These are phyloP conservation scores for Microplitis deprimator DNA, from an alignment of 2,888 invertebrate species.

Conservation along the genomic window DNA sequence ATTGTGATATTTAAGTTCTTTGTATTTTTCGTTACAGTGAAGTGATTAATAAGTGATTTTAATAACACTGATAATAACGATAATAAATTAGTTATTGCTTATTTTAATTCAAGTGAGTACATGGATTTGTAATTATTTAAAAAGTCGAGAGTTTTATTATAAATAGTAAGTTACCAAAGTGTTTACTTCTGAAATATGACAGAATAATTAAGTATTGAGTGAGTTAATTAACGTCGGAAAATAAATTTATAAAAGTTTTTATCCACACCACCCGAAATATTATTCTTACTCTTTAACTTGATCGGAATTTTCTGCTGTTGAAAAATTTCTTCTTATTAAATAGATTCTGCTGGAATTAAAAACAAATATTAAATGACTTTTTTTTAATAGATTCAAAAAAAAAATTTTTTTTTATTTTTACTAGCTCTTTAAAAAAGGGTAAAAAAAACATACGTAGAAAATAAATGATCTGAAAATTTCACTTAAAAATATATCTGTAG, in stretches of 20 bases:
- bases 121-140: not conserved
- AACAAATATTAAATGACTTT: not conserved
- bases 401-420: too few relatives aligned
- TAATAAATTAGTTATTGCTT: not conserved
- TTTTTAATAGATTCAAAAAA: too few relatives aligned
- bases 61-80: not conserved
- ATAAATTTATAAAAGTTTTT: constrained; percentile 11
- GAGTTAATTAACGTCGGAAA: constrained; percentile 10
- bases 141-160: too few relatives aligned
- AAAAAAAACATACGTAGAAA: too few relatives aligned
- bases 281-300: constrained; percentile 11
- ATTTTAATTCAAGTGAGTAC: not conserved
- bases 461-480: too few relatives aligned
- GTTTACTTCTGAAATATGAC: too few relatives aligned
- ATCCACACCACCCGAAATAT: constrained; percentile 23
- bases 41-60: not conserved
- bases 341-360: not conserved
- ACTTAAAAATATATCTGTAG: too few relatives aligned
- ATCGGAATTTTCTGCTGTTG: not conserved
- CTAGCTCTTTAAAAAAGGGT: too few relatives aligned
- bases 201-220: not conserved
- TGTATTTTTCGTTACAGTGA: not conserved
- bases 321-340: not conserved
- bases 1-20: not conserved
- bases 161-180: too few relatives aligned